phyloP scores from a whole-genome alignment of 2,888 invertebrate species.

The Megastigmus dorsalis region DNA sequence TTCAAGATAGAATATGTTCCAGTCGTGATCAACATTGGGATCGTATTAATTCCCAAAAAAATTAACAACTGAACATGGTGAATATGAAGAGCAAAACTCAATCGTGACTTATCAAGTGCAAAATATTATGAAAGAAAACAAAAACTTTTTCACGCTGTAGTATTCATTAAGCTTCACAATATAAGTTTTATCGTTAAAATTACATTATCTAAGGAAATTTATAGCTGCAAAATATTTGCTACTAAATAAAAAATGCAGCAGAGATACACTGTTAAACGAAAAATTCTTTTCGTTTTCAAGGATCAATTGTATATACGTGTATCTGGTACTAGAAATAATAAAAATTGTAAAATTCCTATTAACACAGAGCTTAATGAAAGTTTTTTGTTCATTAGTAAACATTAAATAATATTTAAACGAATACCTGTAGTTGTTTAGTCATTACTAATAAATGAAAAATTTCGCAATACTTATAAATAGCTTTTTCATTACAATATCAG shows the following conservation, averaged over 20 bases:
- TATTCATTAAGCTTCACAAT: conserved; percentile 22
- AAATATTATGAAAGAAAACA: conserved; percentile 15
- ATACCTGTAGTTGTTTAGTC: conserved; percentile 45
- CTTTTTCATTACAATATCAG: conserved; percentile 32
- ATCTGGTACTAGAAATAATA: conserved; percentile 36
- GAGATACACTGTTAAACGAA: conserved; percentile 26
- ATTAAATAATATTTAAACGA: conserved; percentile 27
- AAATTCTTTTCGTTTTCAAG: conserved; percentile 23
- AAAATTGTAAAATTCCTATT: conserved; percentile 51
- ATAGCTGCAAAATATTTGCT: conserved; percentile 27
- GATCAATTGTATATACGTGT: conserved; percentile 48
- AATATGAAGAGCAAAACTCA: conserved; percentile 27
- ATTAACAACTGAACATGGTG: conserved; percentile 5
- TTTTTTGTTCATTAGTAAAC: conserved; percentile 45
- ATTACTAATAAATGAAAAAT: conserved; percentile 50
- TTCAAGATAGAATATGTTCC: conserved; percentile 30
- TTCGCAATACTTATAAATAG: conserved; percentile 38
- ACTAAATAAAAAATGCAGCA: conserved; percentile 5
- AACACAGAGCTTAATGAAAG: conserved; percentile 16
- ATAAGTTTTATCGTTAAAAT: conserved; percentile 35
- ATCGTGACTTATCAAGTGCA: conserved; percentile 34
- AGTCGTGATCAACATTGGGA: conserved; percentile 9
- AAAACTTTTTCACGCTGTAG: conserved; percentile 33
- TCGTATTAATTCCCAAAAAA: not conserved
- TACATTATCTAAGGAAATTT: conserved; percentile 21